phyloP scores from a whole-genome alignment of 2,797 vertebrate genomes.

The Merluccius polli region DNA sequence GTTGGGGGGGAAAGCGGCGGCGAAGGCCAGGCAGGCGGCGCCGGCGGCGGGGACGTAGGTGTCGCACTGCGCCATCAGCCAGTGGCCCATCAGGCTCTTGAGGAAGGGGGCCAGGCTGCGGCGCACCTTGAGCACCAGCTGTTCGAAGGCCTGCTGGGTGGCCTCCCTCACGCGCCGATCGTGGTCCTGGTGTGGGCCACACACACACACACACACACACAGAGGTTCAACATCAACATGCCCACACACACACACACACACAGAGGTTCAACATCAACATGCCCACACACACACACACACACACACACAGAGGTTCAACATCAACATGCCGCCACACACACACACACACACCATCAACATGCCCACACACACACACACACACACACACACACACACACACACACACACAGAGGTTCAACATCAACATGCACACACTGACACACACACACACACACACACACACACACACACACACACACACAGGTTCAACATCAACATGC shows the following conservation, averaged over 20 bases:
- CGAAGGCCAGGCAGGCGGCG: constrained; percentile 86
- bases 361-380: neutral
- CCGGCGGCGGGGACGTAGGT: constrained; percentile 88
- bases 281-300: neutral
- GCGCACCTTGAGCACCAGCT: constrained; percentile 92
- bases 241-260: neutral
- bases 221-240: neutral
- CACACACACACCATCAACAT: neutral
- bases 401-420: neutral
- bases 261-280: neutral
- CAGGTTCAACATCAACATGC: neutral
- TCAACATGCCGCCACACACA: neutral
- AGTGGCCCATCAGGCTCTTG: constrained; percentile 95
- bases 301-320: neutral
- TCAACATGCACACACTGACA: neutral
- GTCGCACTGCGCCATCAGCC: constrained; percentile 96
- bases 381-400: too few relatives aligned
- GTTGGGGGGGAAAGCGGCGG: constrained; percentile 87
- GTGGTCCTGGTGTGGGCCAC: constrained; percentile 78
- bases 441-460: too few relatives aligned
- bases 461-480: neutral
- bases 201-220: neutral
- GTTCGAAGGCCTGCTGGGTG: constrained; percentile 92
- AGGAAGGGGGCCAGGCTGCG: constrained; percentile 93
- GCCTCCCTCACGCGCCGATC: constrained; percentile 95